Evolutionary conservation across 2,797 vertebrate genomes (phyloP).

Genomic region (Microctenopoma steveboyesi): DNA sequence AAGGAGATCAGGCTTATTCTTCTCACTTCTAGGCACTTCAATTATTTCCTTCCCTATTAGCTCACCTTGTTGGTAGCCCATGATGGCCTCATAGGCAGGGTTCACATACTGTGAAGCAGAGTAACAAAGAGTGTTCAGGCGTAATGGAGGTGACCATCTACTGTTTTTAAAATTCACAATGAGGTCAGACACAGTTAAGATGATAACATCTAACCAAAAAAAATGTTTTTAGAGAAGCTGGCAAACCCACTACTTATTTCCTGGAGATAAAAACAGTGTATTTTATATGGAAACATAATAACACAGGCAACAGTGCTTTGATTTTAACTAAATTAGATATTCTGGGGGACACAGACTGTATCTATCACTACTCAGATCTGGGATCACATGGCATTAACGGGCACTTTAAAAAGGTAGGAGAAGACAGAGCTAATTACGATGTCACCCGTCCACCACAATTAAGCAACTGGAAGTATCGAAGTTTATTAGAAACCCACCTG

Average conservation of each 20-base stretch:
- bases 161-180: constrained; percentile 10
- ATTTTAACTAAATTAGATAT: constrained; percentile 51
- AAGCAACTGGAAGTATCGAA: constrained; percentile 5
- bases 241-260: constrained; percentile 23
- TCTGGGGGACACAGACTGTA: constrained; percentile 39
- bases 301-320: constrained; percentile 31
- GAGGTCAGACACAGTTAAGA: constrained; percentile 18
- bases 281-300: constrained; percentile 40
- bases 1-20: constrained; percentile 95
- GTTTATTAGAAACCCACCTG: constrained; percentile 83
- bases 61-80: constrained; percentile 96
- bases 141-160: background rate
- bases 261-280: constrained; percentile 15
- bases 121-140: constrained; percentile 16
- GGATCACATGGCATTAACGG: constrained; percentile 56
- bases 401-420: constrained; percentile 17
- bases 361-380: constrained; percentile 46
- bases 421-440: background rate
- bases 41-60: constrained; percentile 94
- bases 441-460: background rate
- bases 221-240: constrained; percentile 3
- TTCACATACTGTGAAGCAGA: constrained; percentile 91
- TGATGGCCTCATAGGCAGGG: constrained; percentile 93
- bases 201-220: constrained; percentile 14
- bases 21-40: constrained; percentile 97